Percentiles rank a stretch among this genome's conserved stretches.
Evolutionary conservation across 2,113 vertebrate species (phyloP).

Genomic region (Indicator maculatus): DNA sequence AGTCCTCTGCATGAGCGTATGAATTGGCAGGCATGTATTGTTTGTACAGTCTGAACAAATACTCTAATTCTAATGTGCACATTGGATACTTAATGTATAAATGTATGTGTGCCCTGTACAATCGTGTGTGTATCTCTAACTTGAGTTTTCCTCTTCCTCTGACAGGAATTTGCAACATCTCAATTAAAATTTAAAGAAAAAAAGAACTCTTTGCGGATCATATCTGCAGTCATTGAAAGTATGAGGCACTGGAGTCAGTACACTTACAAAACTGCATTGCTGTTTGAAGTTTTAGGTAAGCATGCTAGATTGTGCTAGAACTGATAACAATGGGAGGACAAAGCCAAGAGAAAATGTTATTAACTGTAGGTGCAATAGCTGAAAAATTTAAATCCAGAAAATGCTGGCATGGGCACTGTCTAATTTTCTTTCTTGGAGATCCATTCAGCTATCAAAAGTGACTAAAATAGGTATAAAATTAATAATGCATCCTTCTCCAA

Average conservation of each 20-base stretch:
- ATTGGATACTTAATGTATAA: not conserved
- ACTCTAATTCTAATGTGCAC: not conserved
- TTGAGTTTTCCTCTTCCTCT: conserved; percentile 4
- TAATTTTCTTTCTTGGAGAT: not conserved
- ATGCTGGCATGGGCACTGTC: not conserved
- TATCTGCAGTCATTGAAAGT: conserved; percentile 88
- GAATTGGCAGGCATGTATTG: not conserved
- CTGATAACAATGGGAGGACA: not conserved
- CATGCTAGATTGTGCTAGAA: not conserved
- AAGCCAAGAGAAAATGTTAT: not conserved
- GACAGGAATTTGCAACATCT: conserved; percentile 63
- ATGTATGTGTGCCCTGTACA: not conserved
- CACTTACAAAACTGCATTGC: conserved; percentile 76
- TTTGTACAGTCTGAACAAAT: not conserved
- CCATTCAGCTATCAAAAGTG: not conserved
- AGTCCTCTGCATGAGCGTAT: not conserved
- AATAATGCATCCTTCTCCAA: not conserved
- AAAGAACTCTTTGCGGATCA: conserved; percentile 83
- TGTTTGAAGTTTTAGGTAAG: conserved; percentile 95
- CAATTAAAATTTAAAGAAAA: conserved; percentile 74
- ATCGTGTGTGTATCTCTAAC: not conserved
- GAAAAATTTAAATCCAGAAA: not conserved
- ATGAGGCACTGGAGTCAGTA: conserved; percentile 93
- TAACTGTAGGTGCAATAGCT: not conserved
- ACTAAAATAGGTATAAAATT: not conserved